phyloP scores from a whole-genome alignment of 2,797 vertebrate genomes.

The Tragelaphus eurycerus region DNA sequence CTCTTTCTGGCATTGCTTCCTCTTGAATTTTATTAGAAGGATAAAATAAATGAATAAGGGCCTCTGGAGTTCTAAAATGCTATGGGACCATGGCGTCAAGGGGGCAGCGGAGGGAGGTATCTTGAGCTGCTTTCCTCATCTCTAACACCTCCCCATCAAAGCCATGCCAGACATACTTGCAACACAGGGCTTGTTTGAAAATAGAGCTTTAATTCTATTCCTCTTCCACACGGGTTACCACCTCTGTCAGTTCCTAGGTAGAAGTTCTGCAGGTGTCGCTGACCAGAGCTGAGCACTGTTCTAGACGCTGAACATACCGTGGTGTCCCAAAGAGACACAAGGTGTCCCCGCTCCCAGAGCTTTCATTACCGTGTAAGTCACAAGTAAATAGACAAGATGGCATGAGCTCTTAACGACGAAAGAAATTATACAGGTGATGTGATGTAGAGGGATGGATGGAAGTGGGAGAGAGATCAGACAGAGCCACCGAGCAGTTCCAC shows the following conservation, averaged over 20 bases:
- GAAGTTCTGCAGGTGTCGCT: background rate
- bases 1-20: background rate
- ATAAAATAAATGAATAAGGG: background rate
- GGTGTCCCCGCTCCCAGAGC: background rate
- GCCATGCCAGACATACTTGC: background rate
- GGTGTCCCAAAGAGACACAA: background rate
- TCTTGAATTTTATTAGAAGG: background rate
- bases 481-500: background rate
- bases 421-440: background rate
- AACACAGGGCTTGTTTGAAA: background rate
- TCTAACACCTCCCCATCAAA: background rate
- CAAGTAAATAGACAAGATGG: background rate
- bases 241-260: background rate
- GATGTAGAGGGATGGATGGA: background rate
- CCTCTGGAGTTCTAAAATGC: background rate
- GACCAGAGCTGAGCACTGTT: background rate
- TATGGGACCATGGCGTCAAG: background rate
- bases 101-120: background rate
- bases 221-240: accelerated
- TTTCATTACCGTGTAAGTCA: background rate
- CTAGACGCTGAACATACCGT: background rate
- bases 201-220: background rate
- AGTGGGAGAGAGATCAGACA: background rate
- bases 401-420: background rate
- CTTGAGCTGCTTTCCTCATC: background rate